Base-by-base conservation (phyloP, 1,140 invertebrate species). In the Dendroctonus valens region DNA sequence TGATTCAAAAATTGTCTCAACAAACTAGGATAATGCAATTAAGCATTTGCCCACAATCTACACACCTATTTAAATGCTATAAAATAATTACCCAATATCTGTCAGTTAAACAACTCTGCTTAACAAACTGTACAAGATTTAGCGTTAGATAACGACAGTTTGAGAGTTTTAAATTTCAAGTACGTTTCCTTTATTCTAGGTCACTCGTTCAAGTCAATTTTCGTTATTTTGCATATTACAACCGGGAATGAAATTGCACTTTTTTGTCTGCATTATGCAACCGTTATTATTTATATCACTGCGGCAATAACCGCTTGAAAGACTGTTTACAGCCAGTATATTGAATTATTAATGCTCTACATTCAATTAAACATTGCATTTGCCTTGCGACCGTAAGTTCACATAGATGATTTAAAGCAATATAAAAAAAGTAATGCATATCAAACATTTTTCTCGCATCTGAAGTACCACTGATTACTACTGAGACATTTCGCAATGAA, bases 121-220 rank as follows among this genome's bases (percentile, higher is more conserved):
- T 44, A 44, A 58, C 39, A 58, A 41, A 26, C 7, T 15, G 15
- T 12, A 41, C 39, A 37, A 48, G 58, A 59, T 59, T 49, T 48
- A 55, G 37, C 53, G 42, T 59, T 59, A 59, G 46, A 48, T 59
- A 59, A 59, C 15, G 44, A 58, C 15, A 48, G 38, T 9, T 59
- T 39, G 11, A 40, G 41, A 15, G 9, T 48, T 52, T 52, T 52
- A 42, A 42, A 37, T 42, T 58, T 41, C 48, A 62, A 62, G 50
- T 52, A 38, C 59, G 59, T 62, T 62, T 52, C 59, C 41, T 52
- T 41, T 62, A 51, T 62, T 62, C 59, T 62, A 62, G 59, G 59
- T 62, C 49, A 53, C 11, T 62, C 49, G 49, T 62, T 52, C 59
- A 37, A 39, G 41, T 49, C 46, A 49, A 39, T 59, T 59, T 59